Conservation (phyloP, 1,140 invertebrate species). For the Rhysida immarginata region DNA sequence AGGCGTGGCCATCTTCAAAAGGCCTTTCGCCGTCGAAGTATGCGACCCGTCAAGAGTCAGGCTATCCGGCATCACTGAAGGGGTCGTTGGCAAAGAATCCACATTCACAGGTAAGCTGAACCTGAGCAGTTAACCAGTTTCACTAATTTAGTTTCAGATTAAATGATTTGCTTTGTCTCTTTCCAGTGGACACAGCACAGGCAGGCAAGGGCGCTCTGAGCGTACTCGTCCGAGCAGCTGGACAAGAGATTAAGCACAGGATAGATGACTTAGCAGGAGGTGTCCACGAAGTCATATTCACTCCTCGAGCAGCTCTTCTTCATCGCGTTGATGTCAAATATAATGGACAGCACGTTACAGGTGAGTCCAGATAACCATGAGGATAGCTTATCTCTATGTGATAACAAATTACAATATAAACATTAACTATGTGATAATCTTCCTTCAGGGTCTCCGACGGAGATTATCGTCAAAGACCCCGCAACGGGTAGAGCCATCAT, state of each 20-base stretch:
- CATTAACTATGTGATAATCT: not conserved
- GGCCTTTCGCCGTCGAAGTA: conserved; percentile 56
- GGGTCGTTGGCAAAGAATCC: conserved; percentile 64
- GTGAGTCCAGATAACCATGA: conserved; percentile 20
- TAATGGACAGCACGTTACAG: conserved; percentile 41
- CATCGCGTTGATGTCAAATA: conserved; percentile 65
- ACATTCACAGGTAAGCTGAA: conserved; percentile 46
- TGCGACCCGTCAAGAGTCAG: conserved; percentile 69
- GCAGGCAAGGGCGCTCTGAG: conserved; percentile 62
- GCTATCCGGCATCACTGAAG: conserved; percentile 58
- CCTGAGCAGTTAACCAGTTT: no score
- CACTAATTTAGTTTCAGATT: no score
- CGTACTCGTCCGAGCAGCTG: conserved; percentile 57
- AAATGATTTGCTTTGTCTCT: not conserved
- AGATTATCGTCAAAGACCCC: conserved; percentile 38
- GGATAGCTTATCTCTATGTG: no score
- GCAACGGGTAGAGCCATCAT: conserved; percentile 54
- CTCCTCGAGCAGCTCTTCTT: conserved; percentile 59
- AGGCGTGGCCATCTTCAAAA: conserved; percentile 38
- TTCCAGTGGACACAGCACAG: conserved; percentile 42
- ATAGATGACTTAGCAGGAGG: conserved; percentile 37
- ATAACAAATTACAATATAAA: no score
- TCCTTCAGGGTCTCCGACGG: conserved; percentile 33
- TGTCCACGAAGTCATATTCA: conserved; percentile 55
- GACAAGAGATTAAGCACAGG: conserved; percentile 57